Percentiles rank a stretch among this genome's conserved stretches.
Evolutionary conservation across 1,140 invertebrate genomes (phyloP).

Genomic region (Metopolophium dirhodum): DNA sequence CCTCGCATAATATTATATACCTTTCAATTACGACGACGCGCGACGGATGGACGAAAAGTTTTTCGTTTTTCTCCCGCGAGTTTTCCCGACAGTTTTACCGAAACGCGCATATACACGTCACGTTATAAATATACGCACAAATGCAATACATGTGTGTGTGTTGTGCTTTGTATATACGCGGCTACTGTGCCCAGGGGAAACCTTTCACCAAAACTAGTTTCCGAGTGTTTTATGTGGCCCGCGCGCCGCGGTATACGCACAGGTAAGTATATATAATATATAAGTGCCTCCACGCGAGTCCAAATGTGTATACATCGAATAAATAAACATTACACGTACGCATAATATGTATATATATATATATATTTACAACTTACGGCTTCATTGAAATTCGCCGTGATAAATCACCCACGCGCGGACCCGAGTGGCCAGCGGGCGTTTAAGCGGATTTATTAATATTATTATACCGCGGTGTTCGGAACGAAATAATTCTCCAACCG

Average conservation of each 20-base stretch:
- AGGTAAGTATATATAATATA: neutral
- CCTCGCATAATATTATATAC: neutral
- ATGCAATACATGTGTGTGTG: too few species aligned
- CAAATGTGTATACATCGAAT: constrained; percentile 1
- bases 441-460: constrained; percentile 20
- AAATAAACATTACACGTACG: constrained; percentile 32
- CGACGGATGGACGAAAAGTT: neutral
- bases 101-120: neutral
- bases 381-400: neutral
- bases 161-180: neutral
- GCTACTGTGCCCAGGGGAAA: neutral
- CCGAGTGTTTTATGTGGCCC: constrained; percentile 23
- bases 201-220: constrained; percentile 35
- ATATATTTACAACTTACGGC: neutral
- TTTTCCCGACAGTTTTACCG: neutral
- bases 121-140: neutral
- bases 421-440: neutral
- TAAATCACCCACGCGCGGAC: constrained; percentile 18
- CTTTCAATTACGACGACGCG: neutral
- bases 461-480: neutral
- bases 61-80: neutral
- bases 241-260: neutral
- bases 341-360: neutral
- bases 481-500: neutral
- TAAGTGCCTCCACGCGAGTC: neutral